These are phyloP conservation scores for Phoenoteleia sp. DNA, from an alignment of 2,888 invertebrate species.

Conservation along the genomic window DNA sequence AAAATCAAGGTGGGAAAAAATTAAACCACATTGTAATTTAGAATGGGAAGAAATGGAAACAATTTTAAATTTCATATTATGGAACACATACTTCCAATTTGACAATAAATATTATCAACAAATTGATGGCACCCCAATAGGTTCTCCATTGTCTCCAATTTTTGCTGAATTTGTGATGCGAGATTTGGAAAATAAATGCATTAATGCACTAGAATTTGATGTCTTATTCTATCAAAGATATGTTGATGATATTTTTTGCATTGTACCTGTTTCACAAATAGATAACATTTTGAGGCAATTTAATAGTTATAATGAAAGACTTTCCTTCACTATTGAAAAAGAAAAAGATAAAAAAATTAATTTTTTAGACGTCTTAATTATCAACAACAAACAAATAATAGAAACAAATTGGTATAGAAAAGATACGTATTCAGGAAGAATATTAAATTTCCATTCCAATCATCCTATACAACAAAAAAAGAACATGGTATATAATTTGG, in stretches of 20 bases:
- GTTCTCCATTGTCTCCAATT: neutral
- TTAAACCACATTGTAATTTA: neutral
- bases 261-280: too few relatives aligned
- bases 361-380: conserved; percentile 1
- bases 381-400: neutral
- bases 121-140: conserved; percentile 10
- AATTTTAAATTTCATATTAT: neutral
- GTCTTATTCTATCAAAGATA: too few relatives aligned
- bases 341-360: neutral
- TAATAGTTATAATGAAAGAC: neutral
- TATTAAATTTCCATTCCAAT: too few relatives aligned
- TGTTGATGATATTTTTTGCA: too few relatives aligned
- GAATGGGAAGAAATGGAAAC: neutral
- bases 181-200: neutral
- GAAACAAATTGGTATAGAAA: conserved; percentile 15
- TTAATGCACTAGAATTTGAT: neutral
- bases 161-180: too few relatives aligned
- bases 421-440: conserved; percentile 7
- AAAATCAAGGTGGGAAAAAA: neutral
- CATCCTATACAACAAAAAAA: neutral
- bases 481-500: neutral
- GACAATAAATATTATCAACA: conserved; percentile 10
- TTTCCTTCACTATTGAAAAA: conserved; percentile 1
- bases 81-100: neutral
- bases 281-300: too few relatives aligned